Base-by-base conservation (phyloP, 2,797 vertebrate genomes). In the Numenius phaeopus region DNA sequence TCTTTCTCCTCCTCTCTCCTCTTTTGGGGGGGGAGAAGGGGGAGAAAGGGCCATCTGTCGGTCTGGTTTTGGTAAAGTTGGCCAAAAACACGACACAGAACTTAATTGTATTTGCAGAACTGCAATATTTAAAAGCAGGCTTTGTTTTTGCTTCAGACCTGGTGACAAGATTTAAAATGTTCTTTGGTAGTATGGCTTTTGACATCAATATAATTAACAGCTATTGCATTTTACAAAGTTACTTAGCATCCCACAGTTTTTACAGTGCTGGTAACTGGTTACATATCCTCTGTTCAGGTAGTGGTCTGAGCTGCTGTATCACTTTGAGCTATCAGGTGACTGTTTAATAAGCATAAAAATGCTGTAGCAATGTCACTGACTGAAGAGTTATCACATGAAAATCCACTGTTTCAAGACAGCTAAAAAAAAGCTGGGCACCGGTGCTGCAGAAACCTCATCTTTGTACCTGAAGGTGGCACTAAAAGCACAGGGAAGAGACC, bases 391-490 rank as follows among this genome's bases (percentile, higher is more conserved):
- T 2, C 7, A 37, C 9, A 14, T 7, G 21, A 66, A 87, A 54
- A 65, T 6, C 20, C 23, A 30, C 17, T 3, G 8, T n/a, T 72
- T 44, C 16, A 82, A 37, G 21, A 52, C 14, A 50, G 30, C 7
- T 40, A 27, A 50, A 49, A 50, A 79, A 37, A 11, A 84, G 46
- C 4, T 1, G 4, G 47, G 20, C 49, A 70, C 11, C 5, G 5
- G 7, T n/a, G n/a, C 29, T 5, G 8, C n/a, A 59, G 73, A 54
- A 87, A 54, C 57, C 20, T 50, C 30, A 24, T 17, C 62, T 57
- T 37, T 47, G 44, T 14, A 39, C 84, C 95, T 90, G 92, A 87
- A 96, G 96, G 64, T 87, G 96, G 92, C 95, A 94, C 82, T 94
- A 71, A 75, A 87, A 24, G 19, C 62, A 52, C 44, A 62, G 37